Conservation (phyloP, 2,113 vertebrate species). For the Myanophis thanlyinensis region DNA sequence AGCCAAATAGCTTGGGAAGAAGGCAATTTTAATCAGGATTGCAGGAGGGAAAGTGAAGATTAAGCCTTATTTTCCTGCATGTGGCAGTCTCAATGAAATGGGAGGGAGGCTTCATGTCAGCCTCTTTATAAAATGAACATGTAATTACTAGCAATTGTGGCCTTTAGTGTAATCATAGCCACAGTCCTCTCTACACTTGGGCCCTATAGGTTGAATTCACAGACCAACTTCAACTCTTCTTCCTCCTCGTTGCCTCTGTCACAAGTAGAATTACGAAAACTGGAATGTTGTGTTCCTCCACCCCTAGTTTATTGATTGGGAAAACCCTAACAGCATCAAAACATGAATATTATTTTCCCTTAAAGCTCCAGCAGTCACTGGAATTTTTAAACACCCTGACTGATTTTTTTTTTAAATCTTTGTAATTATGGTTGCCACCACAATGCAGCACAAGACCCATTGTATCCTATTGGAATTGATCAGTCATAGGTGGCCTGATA, state of each 20-base stretch:
- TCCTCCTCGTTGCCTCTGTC: not conserved
- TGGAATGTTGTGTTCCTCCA: not conserved
- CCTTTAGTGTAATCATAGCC: not conserved
- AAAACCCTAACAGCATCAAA: not conserved
- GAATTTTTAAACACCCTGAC: not conserved
- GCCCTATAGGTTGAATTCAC: not conserved
- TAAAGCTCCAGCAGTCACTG: not conserved
- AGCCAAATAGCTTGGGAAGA: not conserved
- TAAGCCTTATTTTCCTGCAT: not conserved
- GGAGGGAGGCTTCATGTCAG: too few relatives aligned
- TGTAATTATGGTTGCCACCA: not conserved
- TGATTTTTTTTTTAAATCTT: not conserved
- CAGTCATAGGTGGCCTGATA: not conserved
- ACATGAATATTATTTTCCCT: not conserved
- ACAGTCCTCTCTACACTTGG: not conserved
- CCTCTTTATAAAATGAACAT: not conserved
- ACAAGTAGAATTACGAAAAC: not conserved
- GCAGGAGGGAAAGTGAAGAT: not conserved
- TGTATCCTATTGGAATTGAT: not conserved
- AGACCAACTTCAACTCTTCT: too few relatives aligned
- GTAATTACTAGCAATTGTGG: not conserved
- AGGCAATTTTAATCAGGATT: not conserved
- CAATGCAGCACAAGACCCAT: not conserved
- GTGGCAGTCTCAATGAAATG: not conserved
- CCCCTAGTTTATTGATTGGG: conserved; percentile 4